These are phyloP conservation scores for Fregata magnificens DNA, from an alignment of 2,113 vertebrate species.

Conservation along the genomic window DNA sequence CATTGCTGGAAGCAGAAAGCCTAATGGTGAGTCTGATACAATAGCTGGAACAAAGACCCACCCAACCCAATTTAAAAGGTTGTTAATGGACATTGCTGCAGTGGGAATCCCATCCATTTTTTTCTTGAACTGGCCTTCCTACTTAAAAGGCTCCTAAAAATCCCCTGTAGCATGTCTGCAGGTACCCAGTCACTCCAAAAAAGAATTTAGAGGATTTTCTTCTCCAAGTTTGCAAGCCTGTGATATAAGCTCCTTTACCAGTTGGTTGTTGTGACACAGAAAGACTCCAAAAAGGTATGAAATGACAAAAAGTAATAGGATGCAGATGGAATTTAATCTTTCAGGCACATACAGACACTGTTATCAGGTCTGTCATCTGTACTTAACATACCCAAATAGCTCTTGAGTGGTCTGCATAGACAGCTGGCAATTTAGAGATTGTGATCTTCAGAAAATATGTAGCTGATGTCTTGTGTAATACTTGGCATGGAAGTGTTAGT, in stretches of 20 bases:
- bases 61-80: neutral
- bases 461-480: neutral
- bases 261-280: neutral
- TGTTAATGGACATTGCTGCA: neutral
- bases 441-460: constrained; percentile 14
- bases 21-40: neutral
- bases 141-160: neutral
- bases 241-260: neutral
- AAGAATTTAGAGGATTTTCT: neutral
- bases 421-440: constrained; percentile 12
- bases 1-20: neutral
- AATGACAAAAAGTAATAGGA: neutral
- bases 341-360: neutral
- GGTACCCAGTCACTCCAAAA: neutral
- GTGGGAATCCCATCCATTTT: neutral
- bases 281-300: neutral
- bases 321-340: constrained; percentile 42
- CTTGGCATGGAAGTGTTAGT: neutral
- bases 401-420: constrained; percentile 18
- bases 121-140: neutral
- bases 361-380: neutral
- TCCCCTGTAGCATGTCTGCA: neutral
- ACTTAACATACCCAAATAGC: constrained; percentile 19
- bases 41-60: neutral
- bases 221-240: neutral